Evolutionary conservation across 2,113 vertebrate species (phyloP).

Genomic region (Tricholaema leucomelas): DNA sequence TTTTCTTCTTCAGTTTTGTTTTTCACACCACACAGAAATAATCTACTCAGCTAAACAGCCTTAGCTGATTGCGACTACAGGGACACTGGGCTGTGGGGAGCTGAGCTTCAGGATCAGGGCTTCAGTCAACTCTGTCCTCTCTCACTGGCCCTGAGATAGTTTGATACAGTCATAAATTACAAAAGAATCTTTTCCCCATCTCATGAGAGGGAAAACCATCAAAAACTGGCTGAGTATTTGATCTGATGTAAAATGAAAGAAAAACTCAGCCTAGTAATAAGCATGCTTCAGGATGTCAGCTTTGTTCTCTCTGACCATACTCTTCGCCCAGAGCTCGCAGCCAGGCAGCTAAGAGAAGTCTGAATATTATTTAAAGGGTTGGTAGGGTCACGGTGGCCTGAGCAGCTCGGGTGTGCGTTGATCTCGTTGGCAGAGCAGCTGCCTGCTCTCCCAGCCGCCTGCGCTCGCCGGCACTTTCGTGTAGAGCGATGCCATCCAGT

Average conservation of each 20-base stretch:
- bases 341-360: neutral
- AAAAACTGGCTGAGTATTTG: neutral
- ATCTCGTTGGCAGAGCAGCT: slow-evolving; percentile 13
- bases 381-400: slow-evolving; percentile 30
- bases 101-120: neutral
- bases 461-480: neutral
- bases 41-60: neutral
- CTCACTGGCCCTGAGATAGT: neutral
- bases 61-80: neutral
- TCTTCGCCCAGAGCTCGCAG: neutral
- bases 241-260: neutral
- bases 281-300: neutral
- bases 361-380: slow-evolving; percentile 14
- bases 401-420: neutral
- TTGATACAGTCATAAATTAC: neutral
- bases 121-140: neutral
- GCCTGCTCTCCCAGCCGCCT: neutral
- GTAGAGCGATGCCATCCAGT: slow-evolving; percentile 39
- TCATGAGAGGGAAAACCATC: neutral
- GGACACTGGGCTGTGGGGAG: fast-evolving
- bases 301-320: neutral
- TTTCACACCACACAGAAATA: fast-evolving
- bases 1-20: neutral
- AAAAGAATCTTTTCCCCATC: neutral
- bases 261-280: slow-evolving; percentile 4